These are phyloP conservation scores for Lipophrys pholis DNA, from an alignment of 2,113 vertebrate genomes.

Conservation along the genomic window DNA sequence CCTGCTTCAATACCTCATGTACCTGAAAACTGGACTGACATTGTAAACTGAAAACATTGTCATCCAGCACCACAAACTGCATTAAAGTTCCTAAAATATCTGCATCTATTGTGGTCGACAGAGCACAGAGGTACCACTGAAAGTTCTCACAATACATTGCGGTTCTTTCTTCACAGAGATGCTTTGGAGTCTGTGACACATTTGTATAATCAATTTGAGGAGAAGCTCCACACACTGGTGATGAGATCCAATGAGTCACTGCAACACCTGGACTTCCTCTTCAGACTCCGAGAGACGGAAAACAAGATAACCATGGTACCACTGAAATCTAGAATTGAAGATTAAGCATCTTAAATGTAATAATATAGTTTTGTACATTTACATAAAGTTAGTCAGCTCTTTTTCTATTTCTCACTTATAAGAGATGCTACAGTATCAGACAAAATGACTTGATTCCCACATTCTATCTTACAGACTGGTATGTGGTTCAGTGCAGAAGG, in stretches of 20 bases:
- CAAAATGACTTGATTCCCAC: neutral
- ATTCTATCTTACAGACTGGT: slow-evolving; percentile 78
- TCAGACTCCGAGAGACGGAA: slow-evolving; percentile 83
- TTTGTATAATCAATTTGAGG: slow-evolving; percentile 91
- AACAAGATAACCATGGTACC: slow-evolving; percentile 84
- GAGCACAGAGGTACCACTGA: too few relatives aligned
- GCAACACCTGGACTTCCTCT: slow-evolving; percentile 86
- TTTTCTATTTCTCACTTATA: too few relatives aligned
- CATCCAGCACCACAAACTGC: too few relatives aligned
- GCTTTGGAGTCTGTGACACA: slow-evolving; percentile 81
- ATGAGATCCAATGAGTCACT: slow-evolving; percentile 90
- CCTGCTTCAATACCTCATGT: too few relatives aligned
- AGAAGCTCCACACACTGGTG: slow-evolving; percentile 90
- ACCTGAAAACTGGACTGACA: too few relatives aligned
- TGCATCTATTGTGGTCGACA: too few relatives aligned
- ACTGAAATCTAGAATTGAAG: neutral
- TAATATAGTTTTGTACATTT: neutral
- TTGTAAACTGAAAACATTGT: too few relatives aligned
- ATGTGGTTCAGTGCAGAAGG: slow-evolving; percentile 88
- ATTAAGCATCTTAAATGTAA: neutral
- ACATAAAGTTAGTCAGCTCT: too few relatives aligned
- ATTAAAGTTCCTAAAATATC: too few relatives aligned
- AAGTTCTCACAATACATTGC: neutral
- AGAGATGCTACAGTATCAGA: neutral
- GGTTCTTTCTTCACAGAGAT: slow-evolving; percentile 71